Base-by-base conservation (phyloP, 2,113 vertebrate genomes). In the Crotalus horridus region DNA sequence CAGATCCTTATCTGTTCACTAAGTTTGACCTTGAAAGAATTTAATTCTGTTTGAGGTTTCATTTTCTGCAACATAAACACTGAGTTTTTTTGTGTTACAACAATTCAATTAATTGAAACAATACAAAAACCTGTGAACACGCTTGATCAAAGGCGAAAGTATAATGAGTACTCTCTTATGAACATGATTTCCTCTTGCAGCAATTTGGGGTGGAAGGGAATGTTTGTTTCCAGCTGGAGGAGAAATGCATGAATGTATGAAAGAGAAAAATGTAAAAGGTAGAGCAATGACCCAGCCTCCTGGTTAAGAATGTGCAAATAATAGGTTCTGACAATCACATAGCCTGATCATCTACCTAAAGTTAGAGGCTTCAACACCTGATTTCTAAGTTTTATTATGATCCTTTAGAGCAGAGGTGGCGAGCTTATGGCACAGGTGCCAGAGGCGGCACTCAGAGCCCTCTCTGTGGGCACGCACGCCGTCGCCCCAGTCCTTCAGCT, bases 351-450 rank as follows among this genome's bases (percentile, higher is more conserved):
- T 96, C 96, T 46, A 23, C 20, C 23, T 43, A 81, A 12, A 15
- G 86, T 92, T 95, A 95, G 93, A 91, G 53, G 91, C 96, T 96
- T 96, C 95, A 92, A 96, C 95, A 43, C 90, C 90, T 94, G 93
- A 94, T 96, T 95, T 96, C 95, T 94, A 96, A 95, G 94, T 94
- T 96, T 92, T 89, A 6, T 96, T 94, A 95, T 89, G 94, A 95
- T 46, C 90, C 48, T 53, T 51, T 46, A 46, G 43, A 43, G 43
- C 43, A 43, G 39, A 2, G 39, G 39, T 39, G 39, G 39, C 39
- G 39, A 39, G 3, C 39, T 39, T 39, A 39, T 39, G 39, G 39
- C 39, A 39, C 39, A 39, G 39, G 39, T 39, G 39, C 39, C 39
- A 39, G 39, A 39, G 39, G 39, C 39, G 39, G 39, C 39, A 39